Evolutionary conservation across 2,888 invertebrate genomes (phyloP).

Genomic region (Tenodera sinensis): DNA sequence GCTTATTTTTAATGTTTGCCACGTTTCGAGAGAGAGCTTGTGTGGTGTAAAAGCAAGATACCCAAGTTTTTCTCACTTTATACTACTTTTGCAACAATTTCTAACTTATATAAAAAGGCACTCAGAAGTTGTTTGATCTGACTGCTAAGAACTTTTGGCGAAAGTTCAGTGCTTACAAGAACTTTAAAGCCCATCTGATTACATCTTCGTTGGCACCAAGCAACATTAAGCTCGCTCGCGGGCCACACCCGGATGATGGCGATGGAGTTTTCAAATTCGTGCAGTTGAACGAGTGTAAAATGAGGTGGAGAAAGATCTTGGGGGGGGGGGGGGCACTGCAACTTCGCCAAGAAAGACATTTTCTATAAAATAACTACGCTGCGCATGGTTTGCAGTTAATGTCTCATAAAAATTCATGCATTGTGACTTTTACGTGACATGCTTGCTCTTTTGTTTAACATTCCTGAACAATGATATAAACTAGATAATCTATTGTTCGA

Average conservation of each 20-base stretch:
- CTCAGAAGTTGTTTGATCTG: background rate
- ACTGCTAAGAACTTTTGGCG: background rate
- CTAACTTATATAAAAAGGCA: background rate
- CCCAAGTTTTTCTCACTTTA: background rate
- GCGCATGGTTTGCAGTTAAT: too few relatives aligned
- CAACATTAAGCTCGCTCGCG: background rate
- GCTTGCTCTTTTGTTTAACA: too few relatives aligned
- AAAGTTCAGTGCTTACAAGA: background rate
- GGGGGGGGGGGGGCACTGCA: background rate
- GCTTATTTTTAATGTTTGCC: background rate
- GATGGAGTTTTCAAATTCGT: background rate
- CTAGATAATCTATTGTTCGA: too few relatives aligned
- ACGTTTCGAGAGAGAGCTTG: background rate
- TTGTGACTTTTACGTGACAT: too few relatives aligned
- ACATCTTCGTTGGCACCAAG: constrained; percentile 4
- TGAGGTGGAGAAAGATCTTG: background rate
- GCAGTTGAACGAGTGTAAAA: background rate
- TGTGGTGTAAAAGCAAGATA: background rate
- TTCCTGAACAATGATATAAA: too few relatives aligned
- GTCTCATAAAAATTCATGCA: too few relatives aligned
- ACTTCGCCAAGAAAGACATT: background rate
- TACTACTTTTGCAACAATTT: background rate
- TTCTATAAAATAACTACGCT: background rate
- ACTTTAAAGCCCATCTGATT: constrained; percentile 5
- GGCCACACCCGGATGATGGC: too few relatives aligned